Conservation (phyloP, 2,113 vertebrate genomes). For the Cheilinus undulatus region DNA sequence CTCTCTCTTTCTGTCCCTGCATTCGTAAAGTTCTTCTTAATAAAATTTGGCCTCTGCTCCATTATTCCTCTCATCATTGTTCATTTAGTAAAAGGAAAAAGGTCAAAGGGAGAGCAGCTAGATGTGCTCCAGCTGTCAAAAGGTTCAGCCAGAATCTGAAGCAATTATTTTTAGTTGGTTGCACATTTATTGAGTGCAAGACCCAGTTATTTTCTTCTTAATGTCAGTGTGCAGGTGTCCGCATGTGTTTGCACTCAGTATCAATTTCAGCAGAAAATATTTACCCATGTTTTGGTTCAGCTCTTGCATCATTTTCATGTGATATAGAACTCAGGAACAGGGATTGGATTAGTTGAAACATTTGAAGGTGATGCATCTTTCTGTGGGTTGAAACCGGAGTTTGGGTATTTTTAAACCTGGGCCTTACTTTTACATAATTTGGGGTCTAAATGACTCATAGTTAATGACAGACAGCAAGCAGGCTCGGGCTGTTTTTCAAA, state of each 20-base stretch:
- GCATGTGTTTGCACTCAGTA: constrained; percentile 27
- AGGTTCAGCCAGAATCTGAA: constrained; percentile 55
- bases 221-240: neutral
- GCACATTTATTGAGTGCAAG: constrained; percentile 52
- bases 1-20: neutral
- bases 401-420: neutral
- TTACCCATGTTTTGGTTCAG: constrained; percentile 16
- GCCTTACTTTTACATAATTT: neutral
- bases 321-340: neutral
- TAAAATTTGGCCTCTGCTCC: constrained; percentile 48
- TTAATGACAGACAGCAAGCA: too few species aligned
- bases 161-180: constrained; percentile 63
- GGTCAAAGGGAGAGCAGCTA: constrained; percentile 55
- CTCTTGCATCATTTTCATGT: neutral
- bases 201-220: constrained; percentile 37
- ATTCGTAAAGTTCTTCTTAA: constrained; percentile 34
- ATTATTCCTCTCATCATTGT: constrained; percentile 56
- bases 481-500: too few species aligned
- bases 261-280: constrained; percentile 31
- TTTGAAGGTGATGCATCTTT: neutral
- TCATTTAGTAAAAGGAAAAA: constrained; percentile 52
- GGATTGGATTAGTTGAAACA: neutral
- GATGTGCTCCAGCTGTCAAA: constrained; percentile 56
- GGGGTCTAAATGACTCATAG: neutral
- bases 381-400: too few species aligned